These are phyloP conservation scores for Apostichopus californicus DNA, from an alignment of 35 echinoderm and acorn worm species.

Conservation along the genomic window DNA sequence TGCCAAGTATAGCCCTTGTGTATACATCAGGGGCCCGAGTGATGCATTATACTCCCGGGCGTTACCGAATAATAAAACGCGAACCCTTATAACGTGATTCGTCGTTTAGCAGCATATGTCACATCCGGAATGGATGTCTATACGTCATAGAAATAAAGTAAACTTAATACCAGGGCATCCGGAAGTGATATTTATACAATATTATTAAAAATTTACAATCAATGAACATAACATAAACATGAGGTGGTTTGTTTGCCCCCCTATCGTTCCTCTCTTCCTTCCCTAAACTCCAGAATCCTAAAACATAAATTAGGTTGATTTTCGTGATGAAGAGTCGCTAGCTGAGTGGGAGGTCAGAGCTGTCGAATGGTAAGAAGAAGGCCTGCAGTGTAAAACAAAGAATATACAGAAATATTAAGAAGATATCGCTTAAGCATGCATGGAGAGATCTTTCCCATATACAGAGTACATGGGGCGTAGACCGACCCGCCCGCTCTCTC, in stretches of 20 bases:
- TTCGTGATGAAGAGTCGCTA: background rate
- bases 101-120: too few species aligned
- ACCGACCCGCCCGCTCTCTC: too few species aligned
- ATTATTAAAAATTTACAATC: background rate
- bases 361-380: slow-evolving; percentile 7
- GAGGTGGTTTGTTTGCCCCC: background rate
- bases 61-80: too few species aligned
- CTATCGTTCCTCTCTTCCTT: background rate
- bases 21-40: too few species aligned
- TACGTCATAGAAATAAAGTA: too few species aligned
- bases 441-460: background rate
- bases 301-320: background rate
- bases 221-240: background rate
- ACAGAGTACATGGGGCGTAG: background rate
- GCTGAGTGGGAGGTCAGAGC: background rate
- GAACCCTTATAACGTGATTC: too few species aligned
- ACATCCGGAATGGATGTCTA: too few species aligned
- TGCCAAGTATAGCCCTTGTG: too few species aligned
- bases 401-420: background rate
- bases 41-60: too few species aligned
- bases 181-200: slow-evolving; percentile 1
- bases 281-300: background rate
- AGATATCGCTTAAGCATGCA: too few species aligned
- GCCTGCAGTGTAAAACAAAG: slow-evolving; percentile 3
- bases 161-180: slow-evolving; percentile 4